phyloP scores from a whole-genome alignment of 2,797 vertebrate genomes.

The Lates japonicus region DNA sequence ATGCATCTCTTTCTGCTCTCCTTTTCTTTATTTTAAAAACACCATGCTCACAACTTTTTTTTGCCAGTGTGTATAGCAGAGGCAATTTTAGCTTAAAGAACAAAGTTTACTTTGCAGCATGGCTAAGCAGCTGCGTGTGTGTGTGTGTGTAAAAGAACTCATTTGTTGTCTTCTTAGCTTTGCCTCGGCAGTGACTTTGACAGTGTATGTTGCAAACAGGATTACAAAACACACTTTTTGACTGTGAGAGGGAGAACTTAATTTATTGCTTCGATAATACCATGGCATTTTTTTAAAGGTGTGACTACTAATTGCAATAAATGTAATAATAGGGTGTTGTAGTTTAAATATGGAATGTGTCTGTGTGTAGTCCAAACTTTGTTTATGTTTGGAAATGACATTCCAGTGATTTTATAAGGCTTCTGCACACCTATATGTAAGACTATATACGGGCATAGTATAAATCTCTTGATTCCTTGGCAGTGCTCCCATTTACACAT shows the following conservation, averaged over 20 bases:
- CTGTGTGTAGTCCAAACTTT: background rate
- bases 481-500: background rate
- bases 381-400: slow-evolving; percentile 15
- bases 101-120: slow-evolving; percentile 61
- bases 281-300: slow-evolving; percentile 32
- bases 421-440: background rate
- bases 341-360: slow-evolving; percentile 25
- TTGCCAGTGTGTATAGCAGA: slow-evolving; percentile 39
- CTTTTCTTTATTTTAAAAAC: slow-evolving; percentile 10
- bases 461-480: background rate
- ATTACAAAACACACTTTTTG: slow-evolving; percentile 63
- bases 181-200: slow-evolving; percentile 46
- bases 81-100: slow-evolving; percentile 54
- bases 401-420: background rate
- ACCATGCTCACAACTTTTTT: slow-evolving; percentile 45
- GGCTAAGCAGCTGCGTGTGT: slow-evolving; percentile 51
- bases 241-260: slow-evolving; percentile 40
- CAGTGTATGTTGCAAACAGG: slow-evolving; percentile 53
- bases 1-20: slow-evolving; percentile 13
- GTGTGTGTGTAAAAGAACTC: slow-evolving; percentile 23
- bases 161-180: slow-evolving; percentile 53
- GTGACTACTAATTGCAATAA: slow-evolving; percentile 47
- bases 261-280: slow-evolving; percentile 43
- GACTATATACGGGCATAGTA: background rate
- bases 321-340: slow-evolving; percentile 36